Percentiles rank a stretch among this genome's conserved stretches.
Conservation (phyloP, 2,888 invertebrate species). For the Alviniconcha strummeri region DNA sequence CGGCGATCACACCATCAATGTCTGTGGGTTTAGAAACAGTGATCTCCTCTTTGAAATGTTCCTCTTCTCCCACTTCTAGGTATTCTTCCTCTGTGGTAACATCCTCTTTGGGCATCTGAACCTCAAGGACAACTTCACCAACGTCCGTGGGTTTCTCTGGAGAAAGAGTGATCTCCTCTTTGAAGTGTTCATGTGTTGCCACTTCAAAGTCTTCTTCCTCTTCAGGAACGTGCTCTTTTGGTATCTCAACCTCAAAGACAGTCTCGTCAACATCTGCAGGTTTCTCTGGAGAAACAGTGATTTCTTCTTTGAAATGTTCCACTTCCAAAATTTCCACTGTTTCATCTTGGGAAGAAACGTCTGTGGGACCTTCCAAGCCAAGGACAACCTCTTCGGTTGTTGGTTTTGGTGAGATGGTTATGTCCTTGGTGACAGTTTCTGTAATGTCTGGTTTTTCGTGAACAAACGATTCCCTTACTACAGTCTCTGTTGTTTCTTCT, state of each 20-base stretch:
- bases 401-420: background rate
- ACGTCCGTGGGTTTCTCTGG: slow-evolving; percentile 9
- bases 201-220: background rate
- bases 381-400: too few relatives aligned
- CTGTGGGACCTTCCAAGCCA: too few relatives aligned
- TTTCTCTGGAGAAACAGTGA: slow-evolving; percentile 15
- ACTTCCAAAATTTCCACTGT: background rate
- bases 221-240: slow-evolving; percentile 23
- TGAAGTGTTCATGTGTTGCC: slow-evolving; percentile 12
- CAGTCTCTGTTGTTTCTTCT: too few relatives aligned
- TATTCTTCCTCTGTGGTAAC: background rate
- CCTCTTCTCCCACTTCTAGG: background rate
- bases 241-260: slow-evolving; percentile 18
- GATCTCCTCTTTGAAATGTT: slow-evolving; percentile 31
- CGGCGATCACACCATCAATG: background rate
- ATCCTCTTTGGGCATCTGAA: background rate
- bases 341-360: slow-evolving; percentile 36
- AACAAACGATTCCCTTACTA: too few relatives aligned
- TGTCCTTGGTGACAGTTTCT: slow-evolving; percentile 33
- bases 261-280: slow-evolving; percentile 18
- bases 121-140: background rate
- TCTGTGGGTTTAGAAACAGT: slow-evolving; percentile 3
- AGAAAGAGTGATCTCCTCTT: slow-evolving; percentile 29
- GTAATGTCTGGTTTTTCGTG: too few relatives aligned
- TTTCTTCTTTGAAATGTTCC: slow-evolving; percentile 32